phyloP scores from a whole-genome alignment of 2,888 invertebrate genomes.

The Cerastis rubricosa region DNA sequence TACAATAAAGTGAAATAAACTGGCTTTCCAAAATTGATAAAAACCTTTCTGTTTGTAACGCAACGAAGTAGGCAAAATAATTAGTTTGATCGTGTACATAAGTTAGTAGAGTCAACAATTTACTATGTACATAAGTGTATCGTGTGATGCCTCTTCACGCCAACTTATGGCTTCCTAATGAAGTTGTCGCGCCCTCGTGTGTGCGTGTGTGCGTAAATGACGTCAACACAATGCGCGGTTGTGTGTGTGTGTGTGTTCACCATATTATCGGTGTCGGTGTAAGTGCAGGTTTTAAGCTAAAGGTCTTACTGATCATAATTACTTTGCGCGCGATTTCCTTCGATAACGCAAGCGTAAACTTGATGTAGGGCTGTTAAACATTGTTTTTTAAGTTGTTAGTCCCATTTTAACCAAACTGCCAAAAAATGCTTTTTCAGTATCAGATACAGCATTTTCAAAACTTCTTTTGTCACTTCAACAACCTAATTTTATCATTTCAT shows the following conservation, averaged over 20 bases:
- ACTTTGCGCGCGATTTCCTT: conserved; percentile 86
- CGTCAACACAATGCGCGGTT: conserved; percentile 45
- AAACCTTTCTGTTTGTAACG: conserved; percentile 1
- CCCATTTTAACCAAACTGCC: too few relatives aligned
- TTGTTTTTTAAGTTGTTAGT: background rate
- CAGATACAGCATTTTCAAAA: background rate
- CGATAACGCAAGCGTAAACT: conserved; percentile 81
- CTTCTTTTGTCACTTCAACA: background rate
- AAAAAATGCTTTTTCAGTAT: background rate
- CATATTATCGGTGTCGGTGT: conserved; percentile 48
- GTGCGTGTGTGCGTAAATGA: conserved; percentile 61
- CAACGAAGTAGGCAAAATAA: conserved; percentile 35
- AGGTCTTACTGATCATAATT: conserved; percentile 87
- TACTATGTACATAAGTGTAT: conserved; percentile 72
- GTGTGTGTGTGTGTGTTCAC: conserved; percentile 44
- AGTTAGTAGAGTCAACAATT: conserved; percentile 72
- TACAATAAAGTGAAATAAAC: conserved; percentile 3
- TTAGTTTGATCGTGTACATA: conserved; percentile 48
- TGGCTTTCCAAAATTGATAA: background rate
- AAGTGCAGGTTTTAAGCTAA: conserved; percentile 80
- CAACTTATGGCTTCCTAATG: conserved; percentile 87
- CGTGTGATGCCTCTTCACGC: conserved; percentile 76
- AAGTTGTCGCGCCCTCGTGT: conserved; percentile 79
- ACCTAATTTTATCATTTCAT: background rate
- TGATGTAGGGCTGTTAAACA: conserved; percentile 72